phyloP scores from a whole-genome alignment of 1,140 invertebrate species.

The Contarinia nasturtii region DNA sequence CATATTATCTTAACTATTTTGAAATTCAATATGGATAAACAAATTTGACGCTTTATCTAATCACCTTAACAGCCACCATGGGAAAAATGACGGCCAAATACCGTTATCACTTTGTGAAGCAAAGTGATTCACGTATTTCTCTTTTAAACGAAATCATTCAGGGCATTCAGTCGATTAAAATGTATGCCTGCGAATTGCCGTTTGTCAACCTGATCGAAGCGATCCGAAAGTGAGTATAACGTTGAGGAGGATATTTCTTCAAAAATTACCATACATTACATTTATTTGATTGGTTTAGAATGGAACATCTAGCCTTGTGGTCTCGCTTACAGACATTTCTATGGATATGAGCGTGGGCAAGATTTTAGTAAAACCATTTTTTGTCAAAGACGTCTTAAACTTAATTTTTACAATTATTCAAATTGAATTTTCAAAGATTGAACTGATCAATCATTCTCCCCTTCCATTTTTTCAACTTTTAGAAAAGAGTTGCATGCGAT shows the following conservation, averaged over 20 bases:
- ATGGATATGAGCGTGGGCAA: no score
- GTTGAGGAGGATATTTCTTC: no score
- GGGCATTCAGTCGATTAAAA: slow-evolving; percentile 58
- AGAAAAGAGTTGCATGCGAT: slow-evolving; percentile 42
- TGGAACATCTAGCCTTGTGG: no score
- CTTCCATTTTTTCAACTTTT: slow-evolving; percentile 7
- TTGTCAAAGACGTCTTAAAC: no score
- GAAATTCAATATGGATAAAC: no score
- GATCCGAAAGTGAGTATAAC: slow-evolving; percentile 34
- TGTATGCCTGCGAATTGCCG: slow-evolving; percentile 61
- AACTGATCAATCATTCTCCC: not conserved
- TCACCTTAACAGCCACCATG: not conserved
- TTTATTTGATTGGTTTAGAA: not conserved
- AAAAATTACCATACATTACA: not conserved
- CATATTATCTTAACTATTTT: no score
- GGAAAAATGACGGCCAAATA: slow-evolving; percentile 30
- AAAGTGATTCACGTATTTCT: slow-evolving; percentile 65
- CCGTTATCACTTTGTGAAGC: slow-evolving; percentile 37
- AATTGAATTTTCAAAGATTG: no score
- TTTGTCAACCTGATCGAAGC: slow-evolving; percentile 40
- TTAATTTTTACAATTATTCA: no score
- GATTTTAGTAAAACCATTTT: no score
- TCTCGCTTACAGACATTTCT: no score
- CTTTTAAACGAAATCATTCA: slow-evolving; percentile 69
- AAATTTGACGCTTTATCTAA: not conserved